A percentile compares a stretch with the other conserved stretches of the same genome.
phyloP scores from a whole-genome alignment of 2,888 invertebrate species.

The Noctua pronuba region DNA sequence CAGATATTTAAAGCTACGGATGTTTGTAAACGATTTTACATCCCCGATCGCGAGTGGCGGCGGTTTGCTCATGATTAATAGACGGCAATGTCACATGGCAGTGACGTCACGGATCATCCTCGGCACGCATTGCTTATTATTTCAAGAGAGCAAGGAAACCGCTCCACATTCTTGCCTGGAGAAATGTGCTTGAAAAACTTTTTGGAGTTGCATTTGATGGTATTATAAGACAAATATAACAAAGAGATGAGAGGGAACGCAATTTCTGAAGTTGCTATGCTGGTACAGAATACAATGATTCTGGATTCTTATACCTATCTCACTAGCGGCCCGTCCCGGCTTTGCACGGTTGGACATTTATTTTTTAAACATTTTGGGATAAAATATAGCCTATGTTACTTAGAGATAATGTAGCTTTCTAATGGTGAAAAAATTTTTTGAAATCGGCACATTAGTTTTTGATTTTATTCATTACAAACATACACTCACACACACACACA shows the following conservation, averaged over 20 bases:
- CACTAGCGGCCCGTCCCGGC: no score
- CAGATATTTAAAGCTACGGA: constrained; percentile 59
- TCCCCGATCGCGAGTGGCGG: constrained; percentile 77
- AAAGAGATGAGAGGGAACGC: background rate
- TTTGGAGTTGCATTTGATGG: background rate
- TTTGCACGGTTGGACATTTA: no score
- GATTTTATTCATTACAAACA: no score
- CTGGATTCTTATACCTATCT: background rate
- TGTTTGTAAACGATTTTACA: constrained; percentile 64
- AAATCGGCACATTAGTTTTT: no score
- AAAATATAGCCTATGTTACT: no score
- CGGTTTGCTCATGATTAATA: constrained; percentile 84
- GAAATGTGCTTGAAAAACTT: constrained; percentile 45
- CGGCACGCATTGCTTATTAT: constrained; percentile 73
- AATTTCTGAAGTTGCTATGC: background rate
- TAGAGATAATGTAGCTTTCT: no score
- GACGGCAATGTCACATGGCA: constrained; percentile 81
- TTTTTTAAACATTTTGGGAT: no score
- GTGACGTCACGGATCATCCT: constrained; percentile 78
- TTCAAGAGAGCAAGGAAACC: constrained; percentile 70
- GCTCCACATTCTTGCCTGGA: constrained; percentile 52
- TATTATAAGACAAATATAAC: constrained; percentile 24
- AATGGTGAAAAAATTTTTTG: no score
- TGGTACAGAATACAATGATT: background rate
- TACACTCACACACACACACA: no score